Evolutionary conservation across 2,888 invertebrate species (phyloP), one percentile per base, ranked within the genome.

Genomic region (Drosophila nr. perissopoda): DNA sequence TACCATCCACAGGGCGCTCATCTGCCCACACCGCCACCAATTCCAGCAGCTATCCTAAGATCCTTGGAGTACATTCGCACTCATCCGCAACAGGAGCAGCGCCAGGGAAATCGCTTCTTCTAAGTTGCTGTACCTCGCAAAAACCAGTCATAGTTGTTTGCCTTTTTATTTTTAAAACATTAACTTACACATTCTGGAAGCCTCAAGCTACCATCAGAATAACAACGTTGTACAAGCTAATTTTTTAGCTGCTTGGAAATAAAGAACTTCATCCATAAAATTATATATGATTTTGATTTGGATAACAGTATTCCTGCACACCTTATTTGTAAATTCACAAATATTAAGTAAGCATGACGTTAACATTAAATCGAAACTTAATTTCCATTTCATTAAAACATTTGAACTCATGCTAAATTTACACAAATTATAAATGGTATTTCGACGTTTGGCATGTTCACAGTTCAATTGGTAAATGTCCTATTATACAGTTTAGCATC

Each of bases 1-100:
- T 95, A 93, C 93, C 93, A 93, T 42, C 93, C 94, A 5, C 82
- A 90, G 82, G 94, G 93, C 63, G 90, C 90, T 11, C 92, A 93
- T 87, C 80, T 93, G 73, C 93, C 93, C 36, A 94, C 92, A 4
- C 90, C 93, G 2, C 92, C 93, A 56, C 92, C 93, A 63, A 90
- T 92, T 71, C 92, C 92, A 57, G 82, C 67, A 34, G 90, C 90
- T 25, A 93, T 93, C 34, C 79, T 92, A 4, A 89, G 83, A 59
- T 68, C 93, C 18, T 79, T 93, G 71, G 91, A 92, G 64, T 93
- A 91, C 66, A 93, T 92, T 77, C 91, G 90, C 67, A 89, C 91
- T 21, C 92, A 93, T 83, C 92, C 93, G n/a, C 81, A 87, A 27
- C 83, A 88, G 61, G 93, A 92, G 73, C 72, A 82, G 33, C 83